Conservation (phyloP, 2,797 vertebrate species). For the Sebastes steindachneri region DNA sequence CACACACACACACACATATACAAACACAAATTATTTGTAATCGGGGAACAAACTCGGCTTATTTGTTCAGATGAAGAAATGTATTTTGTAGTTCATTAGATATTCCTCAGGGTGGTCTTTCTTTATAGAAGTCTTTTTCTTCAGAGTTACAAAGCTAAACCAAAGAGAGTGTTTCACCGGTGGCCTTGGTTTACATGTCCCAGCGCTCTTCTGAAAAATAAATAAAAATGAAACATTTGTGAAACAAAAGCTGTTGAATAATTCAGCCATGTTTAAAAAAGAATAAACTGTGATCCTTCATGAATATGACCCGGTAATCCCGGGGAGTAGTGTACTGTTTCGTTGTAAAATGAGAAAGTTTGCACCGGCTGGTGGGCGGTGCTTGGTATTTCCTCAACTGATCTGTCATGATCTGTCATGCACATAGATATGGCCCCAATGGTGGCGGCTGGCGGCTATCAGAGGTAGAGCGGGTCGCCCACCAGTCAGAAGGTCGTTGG, state of each 20-base stretch:
- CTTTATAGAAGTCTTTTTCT: neutral
- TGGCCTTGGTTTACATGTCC: slow-evolving; percentile 53
- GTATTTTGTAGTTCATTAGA: neutral
- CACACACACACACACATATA: neutral
- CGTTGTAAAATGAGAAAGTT: accelerated
- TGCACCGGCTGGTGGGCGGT: too few species aligned
- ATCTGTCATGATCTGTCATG: too few species aligned
- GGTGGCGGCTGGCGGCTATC: too few species aligned
- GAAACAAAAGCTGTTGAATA: slow-evolving; percentile 55
- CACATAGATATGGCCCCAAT: too few species aligned
- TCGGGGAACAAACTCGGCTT: neutral
- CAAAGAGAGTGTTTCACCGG: neutral
- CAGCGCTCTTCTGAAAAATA: slow-evolving; percentile 23
- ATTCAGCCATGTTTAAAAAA: slow-evolving; percentile 58
- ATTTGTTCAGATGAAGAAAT: slow-evolving; percentile 9
- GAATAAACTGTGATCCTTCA: slow-evolving; percentile 45
- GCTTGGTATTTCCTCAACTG: too few species aligned
- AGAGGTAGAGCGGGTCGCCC: too few species aligned
- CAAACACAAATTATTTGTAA: neutral
- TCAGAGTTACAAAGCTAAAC: neutral
- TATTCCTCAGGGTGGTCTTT: neutral
- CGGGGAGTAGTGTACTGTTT: neutral
- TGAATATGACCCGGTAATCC: slow-evolving; percentile 50
- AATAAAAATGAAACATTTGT: slow-evolving; percentile 1
- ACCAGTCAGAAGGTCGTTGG: too few species aligned